Evolutionary conservation across 2,113 vertebrate species (phyloP), one percentile per base, ranked within the genome.

Genomic region (Calcarius ornatus): DNA sequence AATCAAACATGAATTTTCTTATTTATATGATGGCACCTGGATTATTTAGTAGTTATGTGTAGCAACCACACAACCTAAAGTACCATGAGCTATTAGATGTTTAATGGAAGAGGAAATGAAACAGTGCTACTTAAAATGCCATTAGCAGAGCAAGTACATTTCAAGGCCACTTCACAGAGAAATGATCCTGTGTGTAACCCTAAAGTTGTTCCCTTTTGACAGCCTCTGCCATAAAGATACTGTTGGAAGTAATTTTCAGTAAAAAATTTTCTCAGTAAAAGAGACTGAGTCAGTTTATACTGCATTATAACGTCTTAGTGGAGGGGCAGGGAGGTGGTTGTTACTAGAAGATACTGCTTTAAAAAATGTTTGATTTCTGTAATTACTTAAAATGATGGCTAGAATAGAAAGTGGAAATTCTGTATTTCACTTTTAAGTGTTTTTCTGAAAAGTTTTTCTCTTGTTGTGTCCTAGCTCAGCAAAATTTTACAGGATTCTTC

Each of bases 261-360:
- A 38, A 54, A 85, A 81, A n/a, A n/a, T n/a, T n/a, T n/a, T n/a
- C n/a, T 78, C 30, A 20, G 30, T 70, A 38, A 54, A 85, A 81
- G 23, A 33, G 4, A 45, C 20, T 16, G 38, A 81, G n/a, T 56
- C 59, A 45, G 28, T 63, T 87, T 50, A 42, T 30, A 5, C 28
- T 48, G 12, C 42, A 20, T 61, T 1, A 0, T 45, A 85, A 77
- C n/a, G 45, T 9, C 25, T 57, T 72, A 19, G 16, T 61, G 14
- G 10, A 10, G 5, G 0, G 2, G 13, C 3, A 8, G 0, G 2
- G 33, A 8, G 0, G 2, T 21, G 33, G 54, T 6, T 76, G 19
- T 75, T 65, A 24, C 16, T 64, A 37, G 54, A 70, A 50, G 14
- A 33, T 56, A 42, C 2, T 72, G 17, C 53, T 71, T 92, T 0